Base-by-base conservation (phyloP, 2,113 vertebrate species). In the Regulus satrapa region DNA sequence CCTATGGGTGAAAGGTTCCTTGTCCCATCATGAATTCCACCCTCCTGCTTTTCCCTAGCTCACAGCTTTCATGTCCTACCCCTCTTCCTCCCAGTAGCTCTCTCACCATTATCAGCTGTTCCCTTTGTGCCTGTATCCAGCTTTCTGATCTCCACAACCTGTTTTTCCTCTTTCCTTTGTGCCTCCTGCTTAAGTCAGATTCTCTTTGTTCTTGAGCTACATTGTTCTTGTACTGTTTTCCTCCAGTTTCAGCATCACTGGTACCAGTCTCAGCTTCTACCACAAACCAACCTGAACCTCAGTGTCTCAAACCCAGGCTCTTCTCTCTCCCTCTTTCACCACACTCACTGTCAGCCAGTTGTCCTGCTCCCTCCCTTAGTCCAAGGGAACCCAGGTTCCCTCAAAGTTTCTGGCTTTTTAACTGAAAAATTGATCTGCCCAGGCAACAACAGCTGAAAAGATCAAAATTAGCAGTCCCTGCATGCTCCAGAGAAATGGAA, bases 1-100 rank as follows among this genome's bases (percentile, higher is more conserved):
- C 96, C 95, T 97, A 3, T 0, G 56, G 86, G 94, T 94, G 83
- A 96, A 95, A 95, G 94, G 94, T 95, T 87, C 56, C 56, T 67
- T 55, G 51, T 74, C 40, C 55, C 5, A 1, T 80, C 79, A 55
- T 43, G 69, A 83, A 96, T 94, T 92, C 92, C 79, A 92, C 0
- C 2, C 5, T 94, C 29, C 28, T 2, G 4, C 52, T 84, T 83
- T 43, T 62, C 76, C 51, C 23, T 81, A 32, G 69, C 61, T 84
- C 68, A 40, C 73, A 68, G 68, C 64, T 81, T 61, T 89, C 77
- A 51, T 54, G 55, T 89, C 69, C 64, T 55, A 36, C 5, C 56
- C 34, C 12, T 85, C n/a, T 78, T 86, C 48, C 29, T 87, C 56
- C 38, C 55, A 62, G 64, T 40, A 61, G 6, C 14, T 51, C 29